Conservation (phyloP, 2,797 vertebrate species). For the Otus scops region DNA sequence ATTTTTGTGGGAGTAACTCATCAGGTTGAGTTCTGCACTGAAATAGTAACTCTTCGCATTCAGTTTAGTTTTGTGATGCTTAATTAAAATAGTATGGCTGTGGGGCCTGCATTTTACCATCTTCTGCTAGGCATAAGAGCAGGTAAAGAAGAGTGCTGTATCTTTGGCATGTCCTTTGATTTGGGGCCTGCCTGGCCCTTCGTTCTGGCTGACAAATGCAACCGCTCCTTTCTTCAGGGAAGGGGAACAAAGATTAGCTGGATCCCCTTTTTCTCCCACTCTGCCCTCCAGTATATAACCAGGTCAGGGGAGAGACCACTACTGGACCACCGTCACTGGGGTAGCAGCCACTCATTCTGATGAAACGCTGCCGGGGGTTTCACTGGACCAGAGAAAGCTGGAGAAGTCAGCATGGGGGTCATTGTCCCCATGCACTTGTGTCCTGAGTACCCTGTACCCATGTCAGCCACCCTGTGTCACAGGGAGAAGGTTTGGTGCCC, state of each 20-base stretch:
- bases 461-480: rapidly evolving
- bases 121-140: not conserved
- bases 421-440: not conserved
- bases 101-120: not conserved
- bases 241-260: not conserved
- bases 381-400: not conserved
- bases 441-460: not conserved
- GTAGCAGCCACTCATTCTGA: not conserved
- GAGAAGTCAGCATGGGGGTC: not conserved
- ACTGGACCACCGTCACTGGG: not conserved
- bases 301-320: not conserved
- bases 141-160: rapidly evolving
- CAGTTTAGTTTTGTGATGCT: not conserved
- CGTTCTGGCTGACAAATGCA: not conserved
- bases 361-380: not conserved
- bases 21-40: not conserved
- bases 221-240: not conserved
- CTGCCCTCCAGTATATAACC: not conserved
- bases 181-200: not conserved
- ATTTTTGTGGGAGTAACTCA: not conserved
- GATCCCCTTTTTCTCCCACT: not conserved
- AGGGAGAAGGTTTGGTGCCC: not conserved
- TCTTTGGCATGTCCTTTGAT: not conserved
- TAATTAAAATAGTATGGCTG: not conserved
- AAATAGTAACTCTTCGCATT: not conserved